Evolutionary conservation across 2,888 invertebrate species (phyloP).

Genomic region (Caenorhabditis sp.): DNA sequence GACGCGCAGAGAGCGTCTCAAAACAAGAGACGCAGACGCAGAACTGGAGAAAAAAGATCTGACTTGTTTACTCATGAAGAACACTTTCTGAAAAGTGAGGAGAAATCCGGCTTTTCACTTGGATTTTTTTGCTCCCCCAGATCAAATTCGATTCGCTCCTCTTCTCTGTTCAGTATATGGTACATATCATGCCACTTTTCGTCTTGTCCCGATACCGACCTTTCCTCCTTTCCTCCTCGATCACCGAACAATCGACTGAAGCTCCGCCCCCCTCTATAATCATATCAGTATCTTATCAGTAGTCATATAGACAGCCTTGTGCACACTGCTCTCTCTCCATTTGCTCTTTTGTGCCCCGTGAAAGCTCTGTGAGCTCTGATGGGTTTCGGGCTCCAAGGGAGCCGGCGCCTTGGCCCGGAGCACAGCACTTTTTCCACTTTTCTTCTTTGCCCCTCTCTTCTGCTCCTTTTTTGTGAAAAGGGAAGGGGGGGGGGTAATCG

Average conservation of each 20-base stretch:
- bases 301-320: neutral
- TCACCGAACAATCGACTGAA: neutral
- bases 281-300: constrained; percentile 8
- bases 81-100: neutral
- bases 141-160: neutral
- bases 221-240: neutral
- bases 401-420: too few relatives aligned
- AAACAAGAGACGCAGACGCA: neutral
- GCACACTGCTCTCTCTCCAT: neutral
- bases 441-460: neutral
- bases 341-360: constrained; percentile 2
- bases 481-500: neutral
- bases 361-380: too few relatives aligned
- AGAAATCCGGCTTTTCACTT: neutral
- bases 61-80: neutral
- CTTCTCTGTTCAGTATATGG: too few relatives aligned
- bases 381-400: too few relatives aligned
- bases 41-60: neutral
- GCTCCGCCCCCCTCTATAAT: neutral
- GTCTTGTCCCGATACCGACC: neutral
- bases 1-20: neutral
- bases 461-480: too few relatives aligned
- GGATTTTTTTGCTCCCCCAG: neutral
- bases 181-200: constrained; percentile 1
- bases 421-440: too few relatives aligned